Conservation (phyloP, 2,113 vertebrate genomes). For the Rutilus rutilus region DNA sequence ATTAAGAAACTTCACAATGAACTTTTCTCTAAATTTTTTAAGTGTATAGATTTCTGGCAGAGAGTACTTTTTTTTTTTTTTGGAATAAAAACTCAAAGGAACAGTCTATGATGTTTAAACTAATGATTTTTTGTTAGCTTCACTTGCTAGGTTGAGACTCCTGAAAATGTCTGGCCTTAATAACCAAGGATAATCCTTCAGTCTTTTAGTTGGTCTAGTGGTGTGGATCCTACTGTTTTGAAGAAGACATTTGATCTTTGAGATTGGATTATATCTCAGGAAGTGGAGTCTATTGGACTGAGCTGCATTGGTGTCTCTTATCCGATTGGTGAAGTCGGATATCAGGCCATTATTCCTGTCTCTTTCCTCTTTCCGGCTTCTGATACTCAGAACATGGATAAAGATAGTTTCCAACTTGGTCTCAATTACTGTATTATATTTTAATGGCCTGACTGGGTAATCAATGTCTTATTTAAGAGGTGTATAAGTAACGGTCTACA, state of each 20-base stretch:
- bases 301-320: slow-evolving; percentile 28
- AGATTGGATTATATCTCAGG: slow-evolving; percentile 45
- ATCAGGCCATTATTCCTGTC: slow-evolving; percentile 38
- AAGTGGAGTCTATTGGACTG: slow-evolving; percentile 11
- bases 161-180: neutral
- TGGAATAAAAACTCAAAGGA: neutral
- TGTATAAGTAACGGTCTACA: slow-evolving; percentile 20
- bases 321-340: slow-evolving; percentile 41
- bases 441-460: neutral
- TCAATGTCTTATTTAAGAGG: slow-evolving; percentile 7
- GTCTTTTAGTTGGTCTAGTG: slow-evolving; percentile 25
- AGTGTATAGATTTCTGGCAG: neutral
- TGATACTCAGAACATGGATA: neutral
- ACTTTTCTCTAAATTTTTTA: too few relatives aligned
- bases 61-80: neutral
- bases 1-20: neutral
- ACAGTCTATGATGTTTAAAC: neutral
- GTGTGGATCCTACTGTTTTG: slow-evolving; percentile 29
- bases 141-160: neutral
- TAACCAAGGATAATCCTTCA: slow-evolving; percentile 12
- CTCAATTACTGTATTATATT: slow-evolving; percentile 44
- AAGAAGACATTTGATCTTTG: slow-evolving; percentile 36
- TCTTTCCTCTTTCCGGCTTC: slow-evolving; percentile 40
- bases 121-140: neutral
- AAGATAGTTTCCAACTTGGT: slow-evolving; percentile 19